phyloP scores from a whole-genome alignment of 2,797 vertebrate genomes.

The Tragelaphus oryx region DNA sequence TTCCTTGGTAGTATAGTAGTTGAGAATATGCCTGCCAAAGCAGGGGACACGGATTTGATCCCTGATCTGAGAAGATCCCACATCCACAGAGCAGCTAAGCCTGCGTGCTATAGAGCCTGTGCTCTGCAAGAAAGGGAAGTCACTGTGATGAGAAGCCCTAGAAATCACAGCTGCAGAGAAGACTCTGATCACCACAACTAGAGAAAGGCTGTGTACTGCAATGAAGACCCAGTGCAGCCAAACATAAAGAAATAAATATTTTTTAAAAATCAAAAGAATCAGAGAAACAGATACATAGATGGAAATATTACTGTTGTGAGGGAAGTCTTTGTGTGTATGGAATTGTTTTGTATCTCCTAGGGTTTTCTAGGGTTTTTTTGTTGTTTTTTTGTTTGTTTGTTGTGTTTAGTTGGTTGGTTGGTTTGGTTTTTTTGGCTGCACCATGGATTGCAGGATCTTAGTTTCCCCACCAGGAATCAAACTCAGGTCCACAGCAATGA shows the following conservation, averaged over 20 bases:
- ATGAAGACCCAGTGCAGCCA: not conserved
- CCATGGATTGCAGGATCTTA: not conserved
- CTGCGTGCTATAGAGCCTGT: not conserved
- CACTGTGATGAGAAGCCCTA: not conserved
- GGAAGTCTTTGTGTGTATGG: not conserved
- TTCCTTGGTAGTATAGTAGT: not conserved
- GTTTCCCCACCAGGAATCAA: not conserved
- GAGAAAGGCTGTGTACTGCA: not conserved
- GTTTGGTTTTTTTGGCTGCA: not conserved
- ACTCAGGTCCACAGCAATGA: not conserved
- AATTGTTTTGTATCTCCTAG: not conserved
- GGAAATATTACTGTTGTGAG: not conserved
- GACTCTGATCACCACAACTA: not conserved
- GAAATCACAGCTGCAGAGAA: not conserved
- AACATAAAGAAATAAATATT: not conserved
- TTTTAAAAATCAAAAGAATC: not conserved
- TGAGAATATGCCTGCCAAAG: not conserved
- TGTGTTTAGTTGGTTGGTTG: not conserved
- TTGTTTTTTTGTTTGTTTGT: not conserved
- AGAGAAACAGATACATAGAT: constrained; percentile 3
- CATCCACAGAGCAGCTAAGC: not conserved
- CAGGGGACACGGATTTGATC: not conserved
- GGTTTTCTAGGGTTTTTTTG: not conserved
- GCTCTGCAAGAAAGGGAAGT: not conserved
- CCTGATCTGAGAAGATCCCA: not conserved